phyloP scores from a whole-genome alignment of 2,113 vertebrate species.

The Dipodomys merriami region DNA sequence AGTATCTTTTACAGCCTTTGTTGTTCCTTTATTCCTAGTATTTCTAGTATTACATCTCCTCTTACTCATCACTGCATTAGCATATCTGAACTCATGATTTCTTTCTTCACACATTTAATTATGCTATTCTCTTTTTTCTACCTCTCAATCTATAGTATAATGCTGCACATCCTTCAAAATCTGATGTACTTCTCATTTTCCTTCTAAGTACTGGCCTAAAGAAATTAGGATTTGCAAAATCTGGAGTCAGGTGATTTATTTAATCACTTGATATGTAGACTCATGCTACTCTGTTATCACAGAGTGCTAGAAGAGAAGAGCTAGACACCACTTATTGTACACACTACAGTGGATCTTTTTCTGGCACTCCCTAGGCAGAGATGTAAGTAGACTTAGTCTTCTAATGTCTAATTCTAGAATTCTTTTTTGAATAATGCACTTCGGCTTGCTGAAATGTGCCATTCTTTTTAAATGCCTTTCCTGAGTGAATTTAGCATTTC shows the following conservation, averaged over 20 bases:
- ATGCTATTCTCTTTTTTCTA: not conserved
- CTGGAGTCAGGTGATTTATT: not conserved
- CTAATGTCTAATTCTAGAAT: conserved; percentile 49
- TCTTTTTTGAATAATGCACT: not conserved
- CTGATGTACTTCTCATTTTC: conserved; percentile 3
- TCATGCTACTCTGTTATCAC: not conserved
- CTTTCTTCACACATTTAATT: conserved; percentile 38
- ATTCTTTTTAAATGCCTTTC: conserved; percentile 14
- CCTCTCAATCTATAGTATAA: not conserved
- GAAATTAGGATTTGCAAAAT: conserved; percentile 22
- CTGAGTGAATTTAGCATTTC: conserved; percentile 36
- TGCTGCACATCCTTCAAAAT: conserved; percentile 18
- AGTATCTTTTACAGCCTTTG: conserved; percentile 14
- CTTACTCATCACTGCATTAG: conserved; percentile 22
- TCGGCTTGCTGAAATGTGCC: not conserved
- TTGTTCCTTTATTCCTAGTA: not conserved
- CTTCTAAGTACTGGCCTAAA: not conserved
- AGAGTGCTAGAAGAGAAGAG: conserved; percentile 7
- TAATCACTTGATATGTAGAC: conserved; percentile 16
- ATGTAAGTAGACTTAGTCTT: not conserved
- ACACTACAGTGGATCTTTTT: conserved; percentile 33
- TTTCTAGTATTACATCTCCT: conserved; percentile 19
- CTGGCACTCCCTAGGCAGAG: conserved; percentile 29
- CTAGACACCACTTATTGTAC: not conserved
- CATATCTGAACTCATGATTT: conserved; percentile 51